A percentile compares a stretch with the other conserved stretches of the same genome.
These are phyloP conservation scores for Paragorgia papillata DNA, from an alignment of 92 coral and sea anemone species.

Conservation along the genomic window DNA sequence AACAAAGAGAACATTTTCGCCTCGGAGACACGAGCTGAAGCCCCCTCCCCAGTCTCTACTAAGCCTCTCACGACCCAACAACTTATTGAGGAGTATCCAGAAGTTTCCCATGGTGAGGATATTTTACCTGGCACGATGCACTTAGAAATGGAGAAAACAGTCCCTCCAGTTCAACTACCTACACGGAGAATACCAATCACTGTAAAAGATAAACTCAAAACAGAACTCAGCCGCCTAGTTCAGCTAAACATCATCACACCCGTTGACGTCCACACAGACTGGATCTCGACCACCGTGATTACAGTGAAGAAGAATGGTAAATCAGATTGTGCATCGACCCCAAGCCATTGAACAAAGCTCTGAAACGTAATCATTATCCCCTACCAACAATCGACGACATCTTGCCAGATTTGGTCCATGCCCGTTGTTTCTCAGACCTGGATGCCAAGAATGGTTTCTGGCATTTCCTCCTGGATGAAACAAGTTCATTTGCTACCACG, in stretches of 20 bases:
- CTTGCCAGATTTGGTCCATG: constrained; percentile 53
- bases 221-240: constrained; percentile 46
- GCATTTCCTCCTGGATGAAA: constrained; percentile 61
- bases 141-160: constrained; percentile 18
- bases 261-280: constrained; percentile 51
- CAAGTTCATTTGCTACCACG: constrained; percentile 63
- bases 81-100: constrained; percentile 5
- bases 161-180: constrained; percentile 45
- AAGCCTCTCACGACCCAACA: not conserved
- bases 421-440: constrained; percentile 56
- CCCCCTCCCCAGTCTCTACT: not conserved
- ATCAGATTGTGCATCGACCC: constrained; percentile 66
- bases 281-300: constrained; percentile 63
- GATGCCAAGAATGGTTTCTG: constrained; percentile 72
- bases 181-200: constrained; percentile 12
- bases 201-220: constrained; percentile 31
- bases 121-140: not conserved
- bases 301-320: constrained; percentile 58
- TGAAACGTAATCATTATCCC: constrained; percentile 64
- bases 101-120: constrained; percentile 2
- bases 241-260: constrained; percentile 44
- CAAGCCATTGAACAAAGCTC: constrained; percentile 65
- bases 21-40: not conserved
- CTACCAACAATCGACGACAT: constrained; percentile 63
- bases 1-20: constrained; percentile 53